phyloP scores from a whole-genome alignment of 2,113 vertebrate genomes.

The Malurus elegans region DNA sequence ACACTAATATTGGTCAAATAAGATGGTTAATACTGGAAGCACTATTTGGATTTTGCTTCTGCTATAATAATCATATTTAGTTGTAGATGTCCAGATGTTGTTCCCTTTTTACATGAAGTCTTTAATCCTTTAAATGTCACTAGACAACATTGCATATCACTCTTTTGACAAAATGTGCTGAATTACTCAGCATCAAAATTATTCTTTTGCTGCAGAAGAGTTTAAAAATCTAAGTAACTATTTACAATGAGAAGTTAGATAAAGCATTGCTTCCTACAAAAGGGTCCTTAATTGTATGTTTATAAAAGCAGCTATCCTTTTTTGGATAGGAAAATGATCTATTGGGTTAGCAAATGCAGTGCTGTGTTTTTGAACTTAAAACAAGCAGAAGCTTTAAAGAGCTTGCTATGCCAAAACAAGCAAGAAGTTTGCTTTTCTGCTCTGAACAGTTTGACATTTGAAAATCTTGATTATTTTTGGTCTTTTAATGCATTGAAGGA shows the following conservation, averaged over 20 bases:
- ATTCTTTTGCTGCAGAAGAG: background rate
- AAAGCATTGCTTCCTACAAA: background rate
- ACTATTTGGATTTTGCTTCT: background rate
- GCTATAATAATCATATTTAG: background rate
- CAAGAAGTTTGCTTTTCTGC: conserved; percentile 32
- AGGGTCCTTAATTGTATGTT: background rate
- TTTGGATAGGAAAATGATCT: conserved; percentile 71
- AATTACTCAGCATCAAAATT: background rate
- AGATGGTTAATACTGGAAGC: background rate
- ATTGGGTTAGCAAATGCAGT: conserved; percentile 21
- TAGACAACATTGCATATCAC: background rate
- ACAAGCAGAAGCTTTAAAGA: background rate
- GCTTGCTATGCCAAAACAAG: conserved; percentile 31
- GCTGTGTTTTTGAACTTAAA: background rate
- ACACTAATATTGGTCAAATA: background rate
- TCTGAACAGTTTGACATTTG: background rate
- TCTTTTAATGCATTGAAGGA: background rate
- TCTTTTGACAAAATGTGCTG: background rate
- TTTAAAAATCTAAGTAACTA: background rate
- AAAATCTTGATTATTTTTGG: conserved; percentile 40
- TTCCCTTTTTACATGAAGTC: background rate
- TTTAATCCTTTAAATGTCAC: background rate
- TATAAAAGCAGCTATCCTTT: conserved; percentile 56
- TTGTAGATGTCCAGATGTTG: background rate
- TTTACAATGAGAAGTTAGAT: conserved; percentile 10